Conservation (phyloP, 2,888 invertebrate species). For the Drosophila kokeensis region DNA sequence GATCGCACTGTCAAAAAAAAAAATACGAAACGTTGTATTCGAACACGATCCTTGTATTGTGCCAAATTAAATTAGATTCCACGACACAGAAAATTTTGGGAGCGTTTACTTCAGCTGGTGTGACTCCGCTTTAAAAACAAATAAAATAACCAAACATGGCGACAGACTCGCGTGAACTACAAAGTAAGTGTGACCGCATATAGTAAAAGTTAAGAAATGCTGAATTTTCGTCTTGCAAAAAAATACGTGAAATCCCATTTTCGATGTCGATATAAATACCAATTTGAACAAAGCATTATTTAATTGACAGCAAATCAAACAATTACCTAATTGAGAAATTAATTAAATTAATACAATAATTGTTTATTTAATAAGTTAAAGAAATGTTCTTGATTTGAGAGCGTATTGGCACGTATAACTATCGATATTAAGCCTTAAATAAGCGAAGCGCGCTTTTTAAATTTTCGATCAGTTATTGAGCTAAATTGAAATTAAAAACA, state of each 20-base stretch:
- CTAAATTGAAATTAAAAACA: neutral
- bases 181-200: conserved; percentile 34
- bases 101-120: conserved; percentile 32
- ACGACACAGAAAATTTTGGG: conserved; percentile 26
- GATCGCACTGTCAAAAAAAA: conserved; percentile 53
- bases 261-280: conserved; percentile 9
- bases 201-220: conserved; percentile 13
- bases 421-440: neutral
- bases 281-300: neutral
- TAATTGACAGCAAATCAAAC: neutral
- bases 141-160: conserved; percentile 69
- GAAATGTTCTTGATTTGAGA: neutral
- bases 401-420: neutral
- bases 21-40: neutral
- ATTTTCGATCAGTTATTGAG: neutral
- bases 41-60: conserved; percentile 27
- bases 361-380: neutral
- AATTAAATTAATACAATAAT: neutral
- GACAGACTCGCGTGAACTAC: conserved; percentile 64
- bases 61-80: conserved; percentile 41
- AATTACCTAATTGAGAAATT: neutral
- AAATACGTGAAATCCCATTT: conserved; percentile 24
- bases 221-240: conserved; percentile 5
- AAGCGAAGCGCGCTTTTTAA: neutral
- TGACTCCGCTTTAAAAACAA: conserved; percentile 62